Percentiles rank a stretch among this genome's conserved stretches.
Conservation (phyloP, 2,113 vertebrate species). For the Lucifuga dentata region DNA sequence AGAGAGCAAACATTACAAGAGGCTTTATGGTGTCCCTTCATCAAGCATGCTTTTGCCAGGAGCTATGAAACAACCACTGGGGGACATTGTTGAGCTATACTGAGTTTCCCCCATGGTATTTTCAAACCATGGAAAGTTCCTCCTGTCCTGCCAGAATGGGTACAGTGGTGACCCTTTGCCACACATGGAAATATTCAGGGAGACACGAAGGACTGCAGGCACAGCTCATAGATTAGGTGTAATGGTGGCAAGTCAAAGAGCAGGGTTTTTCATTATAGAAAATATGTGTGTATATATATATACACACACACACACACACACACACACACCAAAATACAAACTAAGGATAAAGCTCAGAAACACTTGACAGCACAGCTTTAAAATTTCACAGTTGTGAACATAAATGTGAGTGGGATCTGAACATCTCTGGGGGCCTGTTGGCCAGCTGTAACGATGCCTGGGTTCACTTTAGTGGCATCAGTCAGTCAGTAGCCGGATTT, state of each 20-base stretch:
- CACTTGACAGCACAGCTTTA: neutral
- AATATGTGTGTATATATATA: no score
- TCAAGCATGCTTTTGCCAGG: constrained; percentile 37
- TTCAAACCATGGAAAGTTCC: constrained; percentile 70
- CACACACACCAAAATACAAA: constrained; percentile 2
- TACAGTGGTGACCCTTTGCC: constrained; percentile 63
- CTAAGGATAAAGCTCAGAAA: neutral
- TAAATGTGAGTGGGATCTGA: neutral
- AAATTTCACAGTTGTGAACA: neutral
- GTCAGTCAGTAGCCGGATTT: constrained; percentile 67
- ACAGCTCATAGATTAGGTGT: neutral
- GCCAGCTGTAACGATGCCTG: constrained; percentile 29
- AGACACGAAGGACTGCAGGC: constrained; percentile 25
- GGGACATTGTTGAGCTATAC: constrained; percentile 62
- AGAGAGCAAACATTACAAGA: constrained; percentile 15
- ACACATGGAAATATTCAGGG: constrained; percentile 60
- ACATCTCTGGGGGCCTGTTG: constrained; percentile 30
- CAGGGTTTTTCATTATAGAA: no score
- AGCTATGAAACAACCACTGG: constrained; percentile 47
- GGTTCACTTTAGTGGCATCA: constrained; percentile 51
- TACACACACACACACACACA: neutral
- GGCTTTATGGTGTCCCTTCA: constrained; percentile 35
- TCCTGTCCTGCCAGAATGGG: constrained; percentile 62
- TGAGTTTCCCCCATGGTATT: constrained; percentile 40
- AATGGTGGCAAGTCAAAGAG: no score